A percentile compares a stretch with the other conserved stretches of the same genome.
Evolutionary conservation across 2,888 invertebrate species (phyloP).

Genomic region (Cosmopolites sordidus): DNA sequence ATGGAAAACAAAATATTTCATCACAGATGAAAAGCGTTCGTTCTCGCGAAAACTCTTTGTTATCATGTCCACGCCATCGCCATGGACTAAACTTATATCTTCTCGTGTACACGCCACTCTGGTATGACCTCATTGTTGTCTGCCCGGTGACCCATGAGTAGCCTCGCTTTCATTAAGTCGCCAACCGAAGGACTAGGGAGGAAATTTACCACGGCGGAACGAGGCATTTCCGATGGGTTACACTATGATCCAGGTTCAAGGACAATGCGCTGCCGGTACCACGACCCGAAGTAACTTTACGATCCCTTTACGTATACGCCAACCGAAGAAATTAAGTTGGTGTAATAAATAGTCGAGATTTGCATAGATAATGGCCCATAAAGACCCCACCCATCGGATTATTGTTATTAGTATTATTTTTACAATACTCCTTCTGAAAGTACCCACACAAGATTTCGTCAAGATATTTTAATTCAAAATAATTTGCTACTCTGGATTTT

Average conservation of each 20-base stretch:
- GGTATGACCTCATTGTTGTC: conserved; percentile 39
- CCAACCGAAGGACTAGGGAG: conserved; percentile 12
- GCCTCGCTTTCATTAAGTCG: conserved; percentile 26
- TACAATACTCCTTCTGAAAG: background rate
- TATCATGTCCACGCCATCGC: conserved; percentile 21
- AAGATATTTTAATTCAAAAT: too few species aligned
- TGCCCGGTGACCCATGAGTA: conserved; percentile 39
- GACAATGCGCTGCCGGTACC: background rate
- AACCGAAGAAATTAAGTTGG: background rate
- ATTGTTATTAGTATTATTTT: background rate
- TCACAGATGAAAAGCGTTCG: too few species aligned
- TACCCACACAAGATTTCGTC: too few species aligned
- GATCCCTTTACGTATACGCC: background rate
- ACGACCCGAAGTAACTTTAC: background rate
- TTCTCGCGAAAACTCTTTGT: conserved; percentile 20
- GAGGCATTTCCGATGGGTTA: conserved; percentile 11
- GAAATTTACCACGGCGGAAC: background rate
- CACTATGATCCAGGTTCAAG: background rate
- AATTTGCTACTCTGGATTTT: too few species aligned
- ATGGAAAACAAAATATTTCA: too few species aligned
- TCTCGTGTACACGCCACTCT: conserved; percentile 26
- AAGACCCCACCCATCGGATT: background rate
- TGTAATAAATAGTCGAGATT: background rate
- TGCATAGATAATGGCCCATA: background rate
- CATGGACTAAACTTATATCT: conserved; percentile 19